phyloP scores from a whole-genome alignment of 2,888 invertebrate genomes.

The Cecidostiba fungosa region DNA sequence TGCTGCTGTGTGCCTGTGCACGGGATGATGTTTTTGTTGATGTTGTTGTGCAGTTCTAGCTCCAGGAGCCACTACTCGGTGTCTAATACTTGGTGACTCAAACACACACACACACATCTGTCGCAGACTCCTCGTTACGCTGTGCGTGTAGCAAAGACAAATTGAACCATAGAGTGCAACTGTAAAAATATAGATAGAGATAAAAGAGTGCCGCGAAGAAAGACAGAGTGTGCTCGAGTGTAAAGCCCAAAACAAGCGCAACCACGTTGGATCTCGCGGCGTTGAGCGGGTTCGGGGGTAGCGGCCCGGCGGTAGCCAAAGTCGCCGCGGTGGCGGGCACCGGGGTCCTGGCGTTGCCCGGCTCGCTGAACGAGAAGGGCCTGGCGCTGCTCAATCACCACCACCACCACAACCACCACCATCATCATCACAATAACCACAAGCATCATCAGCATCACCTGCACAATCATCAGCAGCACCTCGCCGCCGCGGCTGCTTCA shows the following conservation, averaged over 20 bases:
- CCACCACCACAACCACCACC: conserved; percentile 66
- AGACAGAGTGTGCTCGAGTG: conserved; percentile 51
- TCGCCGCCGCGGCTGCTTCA: conserved; percentile 63
- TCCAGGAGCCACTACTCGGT: neutral
- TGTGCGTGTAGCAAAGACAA: neutral
- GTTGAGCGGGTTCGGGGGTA: conserved; percentile 67
- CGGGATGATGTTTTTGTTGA: neutral
- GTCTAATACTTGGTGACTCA: neutral
- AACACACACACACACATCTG: neutral
- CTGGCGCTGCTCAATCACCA: conserved; percentile 68
- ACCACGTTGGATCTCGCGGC: conserved; percentile 76
- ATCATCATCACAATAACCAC: conserved; percentile 68
- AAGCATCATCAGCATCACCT: conserved; percentile 57
- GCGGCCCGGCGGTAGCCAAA: conserved; percentile 74
- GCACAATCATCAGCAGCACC: conserved; percentile 60
- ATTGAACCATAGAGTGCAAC: neutral
- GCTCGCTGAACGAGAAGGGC: conserved; percentile 77
- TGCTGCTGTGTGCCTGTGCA: conserved; percentile 18
- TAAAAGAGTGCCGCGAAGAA: neutral
- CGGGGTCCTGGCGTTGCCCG: conserved; percentile 78
- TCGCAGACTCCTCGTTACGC: neutral
- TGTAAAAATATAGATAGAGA: too few relatives aligned
- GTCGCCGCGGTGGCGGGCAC: conserved; percentile 79
- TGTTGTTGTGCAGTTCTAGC: neutral
- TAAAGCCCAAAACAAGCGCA: conserved; percentile 61